Base-by-base conservation (phyloP, 1,140 invertebrate genomes). In the Diabrotica virgifera region DNA sequence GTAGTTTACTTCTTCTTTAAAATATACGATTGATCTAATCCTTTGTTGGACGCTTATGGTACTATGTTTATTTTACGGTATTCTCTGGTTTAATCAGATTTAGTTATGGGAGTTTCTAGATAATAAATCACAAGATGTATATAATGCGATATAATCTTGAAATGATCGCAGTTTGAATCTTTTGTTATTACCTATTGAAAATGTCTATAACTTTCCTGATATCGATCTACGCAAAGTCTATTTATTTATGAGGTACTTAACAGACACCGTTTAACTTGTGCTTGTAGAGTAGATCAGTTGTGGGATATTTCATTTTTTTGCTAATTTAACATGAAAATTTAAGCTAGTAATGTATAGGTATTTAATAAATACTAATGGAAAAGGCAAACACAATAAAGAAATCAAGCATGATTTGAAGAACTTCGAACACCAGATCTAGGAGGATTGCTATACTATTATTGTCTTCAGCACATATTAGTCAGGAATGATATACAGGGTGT, bases 51-150 rank as follows among this genome's bases (percentile, higher is more conserved):
- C 40, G 40, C 46, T 14, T 46, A 52, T 52, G 54, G 57, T 24
- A 24, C 24, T 59, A 59, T 65, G 63, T 65, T 65, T 65, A 46
- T 65, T 65, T 65, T 65, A 65, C 56, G 53, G 54, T 64, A 63
- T 64, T 64, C 55, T 13, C 56, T 6, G 36, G 54, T 65, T 57
- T 57, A 59, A 65, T 65, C 63, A 55, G 63, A 36, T 65, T 65
- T 58, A 37, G 53, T 65, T 60, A 65, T 65, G 56, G 55, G 12
- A 37, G 8, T 46, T 46, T 8, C 40, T n/a, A 6, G 40, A 46
- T 10, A 46, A 46, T 46, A 46, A 46, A 46, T 46, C 40, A 46
- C 40, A 10, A 46, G 40, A 46, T 46, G 40, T 46, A 46, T n/a
- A 46, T 46, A 46, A 46, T n/a, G 40, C n/a, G 40, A 46, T 46